Conservation (phyloP, 35 echinoderm and acorn worm species). For the Ptychodera flava region DNA sequence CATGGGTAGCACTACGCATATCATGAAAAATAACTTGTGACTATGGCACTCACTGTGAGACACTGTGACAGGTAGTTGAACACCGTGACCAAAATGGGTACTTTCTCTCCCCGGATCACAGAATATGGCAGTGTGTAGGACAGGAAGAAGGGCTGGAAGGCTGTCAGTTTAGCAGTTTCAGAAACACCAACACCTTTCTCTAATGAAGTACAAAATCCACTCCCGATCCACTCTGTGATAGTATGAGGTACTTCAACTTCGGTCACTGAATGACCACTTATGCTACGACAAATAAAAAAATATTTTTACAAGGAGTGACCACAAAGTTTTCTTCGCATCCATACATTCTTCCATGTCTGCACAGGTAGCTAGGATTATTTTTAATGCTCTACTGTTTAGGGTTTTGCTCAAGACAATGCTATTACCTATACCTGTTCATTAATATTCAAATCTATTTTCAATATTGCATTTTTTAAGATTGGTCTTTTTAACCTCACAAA, state of each 20-base stretch:
- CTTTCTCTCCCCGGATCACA: slow-evolving; percentile 67
- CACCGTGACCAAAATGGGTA: slow-evolving; percentile 60
- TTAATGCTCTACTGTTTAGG: too few species aligned
- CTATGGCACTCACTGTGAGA: slow-evolving; percentile 65
- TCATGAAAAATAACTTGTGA: too few species aligned
- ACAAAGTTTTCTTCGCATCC: not conserved
- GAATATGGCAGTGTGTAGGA: slow-evolving; percentile 82
- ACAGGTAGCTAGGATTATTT: too few species aligned
- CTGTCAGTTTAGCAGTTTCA: slow-evolving; percentile 47
- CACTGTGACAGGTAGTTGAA: slow-evolving; percentile 72
- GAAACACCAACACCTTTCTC: slow-evolving; percentile 63
- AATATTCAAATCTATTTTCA: too few species aligned
- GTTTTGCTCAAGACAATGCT: too few species aligned
- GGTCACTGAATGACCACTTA: slow-evolving; percentile 24
- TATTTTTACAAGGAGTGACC: not conserved
- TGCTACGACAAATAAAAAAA: slow-evolving; percentile 6
- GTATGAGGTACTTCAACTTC: slow-evolving; percentile 77
- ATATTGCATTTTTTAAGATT: too few species aligned
- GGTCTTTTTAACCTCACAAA: too few species aligned
- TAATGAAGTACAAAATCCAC: slow-evolving; percentile 76
- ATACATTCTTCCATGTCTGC: not conserved
- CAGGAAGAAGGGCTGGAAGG: slow-evolving; percentile 86
- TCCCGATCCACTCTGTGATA: slow-evolving; percentile 89
- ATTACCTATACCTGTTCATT: too few species aligned
- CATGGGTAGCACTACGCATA: too few species aligned